Evolutionary conservation across 2,113 vertebrate genomes (phyloP), one percentile per base, ranked within the genome.

Genomic region (Pogona vitticeps): DNA sequence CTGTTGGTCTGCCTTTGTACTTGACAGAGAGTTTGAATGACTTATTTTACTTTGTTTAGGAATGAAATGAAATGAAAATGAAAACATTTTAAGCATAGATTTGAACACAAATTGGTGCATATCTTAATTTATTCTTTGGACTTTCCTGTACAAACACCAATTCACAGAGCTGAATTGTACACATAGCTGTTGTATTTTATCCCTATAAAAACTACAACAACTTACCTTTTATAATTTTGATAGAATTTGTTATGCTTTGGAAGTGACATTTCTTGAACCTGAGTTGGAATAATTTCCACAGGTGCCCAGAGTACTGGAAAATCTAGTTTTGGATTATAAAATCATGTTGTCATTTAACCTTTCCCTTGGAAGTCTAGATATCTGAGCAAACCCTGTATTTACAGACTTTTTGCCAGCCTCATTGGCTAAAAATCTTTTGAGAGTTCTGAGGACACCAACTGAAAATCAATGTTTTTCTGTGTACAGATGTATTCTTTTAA

Each of bases 11-110:
- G 31, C 67, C 20, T 9, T 82, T 40, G 8, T 70, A 82, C 65
- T 86, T 88, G 88, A 88, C n/a, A 42, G 2, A 18, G 26, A 56
- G 84, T 73, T 82, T 72, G 78, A 82, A 46, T 52, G 17, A 76
- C 36, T 46, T 36, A 8, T 23, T 52, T 28, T 18, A 15, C 18
- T 65, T 33, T 65, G 20, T 68, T 85, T 68, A 26, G 21, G 8
- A 33, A 31, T 85, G 15, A 28, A 1, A 28, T 17, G 21, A 76
- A 38, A 40, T 6, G 38, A 84, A 28, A 1, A 28, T 17, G 21
- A 76, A 38, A 40, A 12, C 61, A 84, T 84, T 42, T 80, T 26
- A 70, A 61, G 33, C 68, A 86, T 4, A 73, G 75, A 61, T 86
- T 6, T 7, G 76, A 26, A 18, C n/a, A n/a, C n/a, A n/a, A n/a